Conservation (phyloP, 2,113 vertebrate species). For the Oryzias javanicus region DNA sequence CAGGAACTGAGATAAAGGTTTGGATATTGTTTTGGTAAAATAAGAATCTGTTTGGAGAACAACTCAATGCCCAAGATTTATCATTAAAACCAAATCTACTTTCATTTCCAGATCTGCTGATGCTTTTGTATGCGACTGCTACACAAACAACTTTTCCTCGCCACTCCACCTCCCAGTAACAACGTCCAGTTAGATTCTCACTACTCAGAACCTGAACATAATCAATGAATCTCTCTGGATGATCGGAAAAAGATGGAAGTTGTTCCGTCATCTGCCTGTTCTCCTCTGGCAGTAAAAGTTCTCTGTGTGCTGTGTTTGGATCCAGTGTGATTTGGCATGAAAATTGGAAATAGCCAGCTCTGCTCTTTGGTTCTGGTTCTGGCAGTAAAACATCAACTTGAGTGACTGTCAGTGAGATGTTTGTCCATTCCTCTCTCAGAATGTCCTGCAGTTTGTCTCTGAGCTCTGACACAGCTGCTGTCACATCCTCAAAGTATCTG, state of each 20-base stretch:
- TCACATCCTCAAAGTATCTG: no score
- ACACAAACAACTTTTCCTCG: not conserved
- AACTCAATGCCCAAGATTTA: constrained; percentile 1
- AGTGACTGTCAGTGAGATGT: not conserved
- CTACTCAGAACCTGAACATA: no score
- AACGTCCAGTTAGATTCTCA: no score
- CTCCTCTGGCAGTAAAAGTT: not conserved
- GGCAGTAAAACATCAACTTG: not conserved
- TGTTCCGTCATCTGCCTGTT: not conserved
- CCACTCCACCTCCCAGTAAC: no score
- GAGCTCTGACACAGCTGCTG: no score
- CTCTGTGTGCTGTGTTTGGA: not conserved
- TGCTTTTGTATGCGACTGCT: constrained; percentile 1
- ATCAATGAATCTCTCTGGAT: no score
- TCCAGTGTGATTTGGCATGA: no score
- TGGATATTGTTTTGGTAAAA: not conserved
- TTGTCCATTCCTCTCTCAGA: not conserved
- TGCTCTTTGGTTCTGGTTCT: not conserved
- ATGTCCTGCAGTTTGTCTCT: not conserved
- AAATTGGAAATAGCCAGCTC: not conserved
- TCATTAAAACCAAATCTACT: not conserved
- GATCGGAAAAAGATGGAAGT: no score
- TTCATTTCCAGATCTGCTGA: not conserved
- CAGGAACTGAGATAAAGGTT: not conserved
- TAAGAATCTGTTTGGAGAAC: not conserved